Conservation (phyloP, 2,888 invertebrate genomes). For the Imbricaverruca yamaguchii region DNA sequence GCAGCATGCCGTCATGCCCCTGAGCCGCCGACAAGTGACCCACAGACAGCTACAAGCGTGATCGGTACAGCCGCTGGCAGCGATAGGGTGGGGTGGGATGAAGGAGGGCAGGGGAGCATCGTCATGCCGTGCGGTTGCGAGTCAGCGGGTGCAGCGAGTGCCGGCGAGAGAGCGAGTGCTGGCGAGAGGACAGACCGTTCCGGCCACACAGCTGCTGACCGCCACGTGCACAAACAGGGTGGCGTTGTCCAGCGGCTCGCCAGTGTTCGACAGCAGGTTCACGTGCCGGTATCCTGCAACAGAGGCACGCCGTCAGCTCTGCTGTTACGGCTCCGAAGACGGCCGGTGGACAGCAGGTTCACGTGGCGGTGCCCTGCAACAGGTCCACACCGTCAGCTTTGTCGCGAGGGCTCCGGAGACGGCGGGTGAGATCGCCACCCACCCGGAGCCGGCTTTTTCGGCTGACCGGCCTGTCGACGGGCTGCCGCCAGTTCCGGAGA, state of each 20-base stretch:
- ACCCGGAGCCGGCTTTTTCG: conserved; percentile 37
- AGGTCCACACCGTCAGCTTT: background rate
- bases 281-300: conserved; percentile 50
- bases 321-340: background rate
- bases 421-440: conserved; percentile 38
- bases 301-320: background rate
- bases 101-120: no score
- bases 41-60: no score
- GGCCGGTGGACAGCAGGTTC: conserved; percentile 40
- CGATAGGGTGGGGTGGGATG: no score
- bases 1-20: no score
- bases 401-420: background rate
- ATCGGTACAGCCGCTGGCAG: no score
- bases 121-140: no score
- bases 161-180: no score
- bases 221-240: conserved; percentile 52
- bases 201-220: conserved; percentile 49
- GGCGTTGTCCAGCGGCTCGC: conserved; percentile 48
- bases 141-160: no score
- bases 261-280: conserved; percentile 46
- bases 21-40: no score
- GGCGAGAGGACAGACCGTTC: conserved; percentile 41
- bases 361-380: conserved; percentile 50
- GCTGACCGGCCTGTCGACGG: no score
- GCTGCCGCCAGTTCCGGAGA: no score